Conservation (phyloP, 2,888 invertebrate species). For the Pyralis farinalis region DNA sequence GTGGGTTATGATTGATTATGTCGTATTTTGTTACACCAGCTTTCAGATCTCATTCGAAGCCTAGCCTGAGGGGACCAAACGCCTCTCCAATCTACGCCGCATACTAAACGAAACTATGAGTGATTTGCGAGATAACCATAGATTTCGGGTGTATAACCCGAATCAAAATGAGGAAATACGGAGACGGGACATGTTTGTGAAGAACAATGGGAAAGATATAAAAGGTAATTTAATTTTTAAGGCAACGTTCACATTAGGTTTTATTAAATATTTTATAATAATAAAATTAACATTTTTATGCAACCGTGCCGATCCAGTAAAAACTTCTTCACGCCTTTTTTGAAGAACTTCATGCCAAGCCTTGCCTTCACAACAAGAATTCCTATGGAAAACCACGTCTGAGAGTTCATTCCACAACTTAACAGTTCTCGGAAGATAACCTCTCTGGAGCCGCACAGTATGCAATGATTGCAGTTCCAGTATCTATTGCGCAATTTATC, state of each 20-base stretch:
- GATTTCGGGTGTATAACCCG: conserved; percentile 45
- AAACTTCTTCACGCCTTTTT: no score
- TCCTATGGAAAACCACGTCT: no score
- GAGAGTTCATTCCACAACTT: no score
- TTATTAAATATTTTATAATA: no score
- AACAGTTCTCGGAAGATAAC: no score
- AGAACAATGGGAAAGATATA: conserved; percentile 14
- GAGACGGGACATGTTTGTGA: conserved; percentile 41
- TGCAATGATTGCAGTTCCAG: no score
- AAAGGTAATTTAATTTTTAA: conserved; percentile 12
- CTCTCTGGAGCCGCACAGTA: no score
- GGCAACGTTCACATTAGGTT: background rate
- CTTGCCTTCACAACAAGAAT: no score
- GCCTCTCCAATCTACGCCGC: conserved; percentile 15
- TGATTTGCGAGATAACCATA: conserved; percentile 27
- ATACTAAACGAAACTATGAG: conserved; percentile 34
- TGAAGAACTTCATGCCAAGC: no score
- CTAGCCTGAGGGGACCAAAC: conserved; percentile 15
- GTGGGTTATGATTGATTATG: conserved; percentile 71
- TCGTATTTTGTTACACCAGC: conserved; percentile 57
- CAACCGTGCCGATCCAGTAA: no score
- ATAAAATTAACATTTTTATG: no score
- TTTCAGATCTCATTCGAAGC: conserved; percentile 39
- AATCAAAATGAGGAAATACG: conserved; percentile 39
- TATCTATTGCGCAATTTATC: no score